Evolutionary conservation across 1,140 invertebrate species (phyloP).

Genomic region (Leucophenga varia): DNA sequence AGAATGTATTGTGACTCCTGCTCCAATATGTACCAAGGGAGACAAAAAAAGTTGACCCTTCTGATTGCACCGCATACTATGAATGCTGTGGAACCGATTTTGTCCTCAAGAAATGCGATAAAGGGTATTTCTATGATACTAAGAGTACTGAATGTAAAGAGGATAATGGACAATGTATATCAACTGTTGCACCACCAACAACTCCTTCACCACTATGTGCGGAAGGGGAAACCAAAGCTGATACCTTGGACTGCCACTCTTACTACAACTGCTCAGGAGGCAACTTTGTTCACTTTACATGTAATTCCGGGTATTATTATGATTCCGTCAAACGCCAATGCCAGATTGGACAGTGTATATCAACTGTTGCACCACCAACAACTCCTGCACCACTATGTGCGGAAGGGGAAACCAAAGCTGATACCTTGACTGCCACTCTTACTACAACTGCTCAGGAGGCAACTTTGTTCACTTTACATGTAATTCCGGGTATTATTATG

Average conservation of each 20-base stretch:
- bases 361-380: no score
- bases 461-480: neutral
- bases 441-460: no score
- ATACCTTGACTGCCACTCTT: slow-evolving; percentile 22
- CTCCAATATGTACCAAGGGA: no score
- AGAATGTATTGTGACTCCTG: neutral
- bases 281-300: no score
- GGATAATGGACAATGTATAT: slow-evolving; percentile 14
- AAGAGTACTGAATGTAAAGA: slow-evolving; percentile 7
- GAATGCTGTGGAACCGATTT: slow-evolving; percentile 2
- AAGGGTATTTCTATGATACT: slow-evolving; percentile 5
- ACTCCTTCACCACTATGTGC: slow-evolving; percentile 29
- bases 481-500: neutral
- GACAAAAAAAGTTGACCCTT: slow-evolving; percentile 1
- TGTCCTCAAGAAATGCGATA: neutral
- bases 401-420: slow-evolving; percentile 24
- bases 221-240: slow-evolving; percentile 15
- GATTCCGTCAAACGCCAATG: no score
- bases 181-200: slow-evolving; percentile 12
- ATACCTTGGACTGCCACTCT: no score
- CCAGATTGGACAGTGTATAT: no score
- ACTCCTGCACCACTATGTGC: slow-evolving; percentile 10
- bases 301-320: no score
- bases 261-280: no score
- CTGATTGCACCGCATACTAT: slow-evolving; percentile 15